Base-by-base conservation (phyloP, 1,140 invertebrate genomes). In the Drusus annulatus region DNA sequence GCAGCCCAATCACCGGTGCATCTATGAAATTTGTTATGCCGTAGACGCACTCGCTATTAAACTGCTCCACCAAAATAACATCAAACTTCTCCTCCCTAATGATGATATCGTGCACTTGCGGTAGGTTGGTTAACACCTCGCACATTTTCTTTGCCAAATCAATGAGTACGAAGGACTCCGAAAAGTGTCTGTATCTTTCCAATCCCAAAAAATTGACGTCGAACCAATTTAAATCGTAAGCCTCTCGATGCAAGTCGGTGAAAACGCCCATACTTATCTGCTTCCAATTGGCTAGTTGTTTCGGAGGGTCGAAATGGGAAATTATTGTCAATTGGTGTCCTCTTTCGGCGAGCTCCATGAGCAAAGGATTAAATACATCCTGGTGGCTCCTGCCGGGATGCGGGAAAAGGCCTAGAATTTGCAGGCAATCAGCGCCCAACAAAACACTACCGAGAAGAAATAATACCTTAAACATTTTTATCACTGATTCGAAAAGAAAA, bases 371-470 rank as follows among this genome's bases (percentile, higher is more conserved):
- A 84, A 93, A 93, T 8, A 94, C 91, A 81, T 91, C 89, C 76
- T 93, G 93, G 80, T 95, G 94, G 84, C 93, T 94, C 80, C 91
- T 93, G 0, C 93, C 92, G 0, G 89, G 89, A 85, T 93, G 91
- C 0, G 91, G 89, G 81, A 94, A 92, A 0, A 94, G 82, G 0
- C 89, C 92, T 0, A 95, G 86, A 78, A 95, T 92, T 17, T 85
- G 50, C n/a, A 68, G 1, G 63, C 63, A 17, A 45, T 68, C 63
- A 16, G 28, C 63, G 31, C 63, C 31, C 16, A 68, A 17, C n/a
- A 68, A 50, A 68, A 68, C 28, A 31, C 16, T 31, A 31, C 15
- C 63, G 28, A 68, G 28, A 45, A 68, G 5, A 7, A 68, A 36
- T 17, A 45, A 68, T 17, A 68, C 17, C 10, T 68, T 68, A 15